Conservation (phyloP, 2,888 invertebrate species). For the Lasioglossum vierecki region DNA sequence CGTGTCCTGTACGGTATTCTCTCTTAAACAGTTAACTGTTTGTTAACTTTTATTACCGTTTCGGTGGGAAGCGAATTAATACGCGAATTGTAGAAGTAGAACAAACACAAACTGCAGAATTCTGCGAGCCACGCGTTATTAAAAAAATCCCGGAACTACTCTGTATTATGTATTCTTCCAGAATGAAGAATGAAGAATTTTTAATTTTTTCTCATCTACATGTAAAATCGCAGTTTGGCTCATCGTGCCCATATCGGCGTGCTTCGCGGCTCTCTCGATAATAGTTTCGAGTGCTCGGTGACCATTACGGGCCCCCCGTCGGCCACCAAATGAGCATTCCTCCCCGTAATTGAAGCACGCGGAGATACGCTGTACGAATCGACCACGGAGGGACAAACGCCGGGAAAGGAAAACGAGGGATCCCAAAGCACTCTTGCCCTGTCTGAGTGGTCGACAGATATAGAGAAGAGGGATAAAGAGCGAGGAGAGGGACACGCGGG, state of each 20-base stretch:
- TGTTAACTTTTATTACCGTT: neutral
- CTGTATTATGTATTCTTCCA: too few relatives aligned
- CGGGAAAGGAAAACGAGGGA: conserved; percentile 65
- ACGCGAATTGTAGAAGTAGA: neutral
- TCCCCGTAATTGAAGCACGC: conserved; percentile 80
- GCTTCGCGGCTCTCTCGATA: conserved; percentile 69
- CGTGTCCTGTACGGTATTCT: neutral
- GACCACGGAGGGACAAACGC: conserved; percentile 29
- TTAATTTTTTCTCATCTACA: neutral
- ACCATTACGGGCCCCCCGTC: conserved; percentile 78
- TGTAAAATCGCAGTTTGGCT: neutral
- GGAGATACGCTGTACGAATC: conserved; percentile 65
- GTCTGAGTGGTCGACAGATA: conserved; percentile 73
- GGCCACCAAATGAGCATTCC: conserved; percentile 81
- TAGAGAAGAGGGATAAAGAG: conserved; percentile 44
- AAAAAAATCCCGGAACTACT: too few relatives aligned
- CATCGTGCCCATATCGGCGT: neutral
- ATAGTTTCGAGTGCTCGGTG: conserved; percentile 80
- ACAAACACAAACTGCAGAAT: neutral
- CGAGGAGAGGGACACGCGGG: conserved; percentile 41
- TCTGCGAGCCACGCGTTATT: too few relatives aligned
- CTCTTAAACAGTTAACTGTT: neutral
- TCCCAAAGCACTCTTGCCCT: conserved; percentile 73
- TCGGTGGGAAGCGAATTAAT: neutral
- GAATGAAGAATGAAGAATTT: too few relatives aligned